phyloP scores from a whole-genome alignment of 2,113 vertebrate genomes.

The Plectropomus leopardus region DNA sequence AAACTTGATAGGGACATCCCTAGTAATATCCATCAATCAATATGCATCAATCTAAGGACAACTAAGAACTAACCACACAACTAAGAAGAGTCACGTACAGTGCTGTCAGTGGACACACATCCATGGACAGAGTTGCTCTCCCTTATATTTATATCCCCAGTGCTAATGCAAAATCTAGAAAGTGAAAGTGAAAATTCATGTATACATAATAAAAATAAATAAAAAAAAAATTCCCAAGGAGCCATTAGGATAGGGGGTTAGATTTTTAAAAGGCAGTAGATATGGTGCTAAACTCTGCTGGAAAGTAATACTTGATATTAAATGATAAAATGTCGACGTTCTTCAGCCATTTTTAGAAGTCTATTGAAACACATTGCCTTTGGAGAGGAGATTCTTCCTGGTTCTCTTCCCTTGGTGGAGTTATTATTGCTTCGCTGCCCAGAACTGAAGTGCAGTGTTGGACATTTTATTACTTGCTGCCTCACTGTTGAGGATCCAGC shows the following conservation, averaged over 20 bases:
- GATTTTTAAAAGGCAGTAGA: slow-evolving; percentile 15
- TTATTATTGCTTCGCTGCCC: slow-evolving; percentile 29
- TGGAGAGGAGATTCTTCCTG: slow-evolving; percentile 16
- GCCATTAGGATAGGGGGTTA: background rate
- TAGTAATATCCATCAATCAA: background rate
- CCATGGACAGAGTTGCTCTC: background rate
- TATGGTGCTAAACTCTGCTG: slow-evolving; percentile 27
- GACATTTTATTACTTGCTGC: slow-evolving; percentile 43
- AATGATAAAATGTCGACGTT: slow-evolving; percentile 7
- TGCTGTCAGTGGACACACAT: too few species aligned
- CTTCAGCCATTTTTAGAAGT: slow-evolving; percentile 24
- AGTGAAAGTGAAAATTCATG: slow-evolving; percentile 11
- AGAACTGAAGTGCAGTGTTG: slow-evolving; percentile 21
- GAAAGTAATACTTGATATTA: slow-evolving; percentile 22
- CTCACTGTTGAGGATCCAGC: slow-evolving; percentile 13
- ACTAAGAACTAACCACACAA: background rate
- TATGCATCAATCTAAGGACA: background rate
- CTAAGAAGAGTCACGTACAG: too few species aligned
- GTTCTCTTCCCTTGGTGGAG: slow-evolving; percentile 25
- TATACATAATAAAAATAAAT: slow-evolving; percentile 10
- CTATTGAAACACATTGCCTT: slow-evolving; percentile 31
- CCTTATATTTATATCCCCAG: background rate
- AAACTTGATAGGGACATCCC: too few species aligned
- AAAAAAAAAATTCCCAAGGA: slow-evolving; percentile 5
- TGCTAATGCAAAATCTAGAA: background rate